phyloP scores from a whole-genome alignment of 2,888 invertebrate genomes.

The Apodemia hepburni region DNA sequence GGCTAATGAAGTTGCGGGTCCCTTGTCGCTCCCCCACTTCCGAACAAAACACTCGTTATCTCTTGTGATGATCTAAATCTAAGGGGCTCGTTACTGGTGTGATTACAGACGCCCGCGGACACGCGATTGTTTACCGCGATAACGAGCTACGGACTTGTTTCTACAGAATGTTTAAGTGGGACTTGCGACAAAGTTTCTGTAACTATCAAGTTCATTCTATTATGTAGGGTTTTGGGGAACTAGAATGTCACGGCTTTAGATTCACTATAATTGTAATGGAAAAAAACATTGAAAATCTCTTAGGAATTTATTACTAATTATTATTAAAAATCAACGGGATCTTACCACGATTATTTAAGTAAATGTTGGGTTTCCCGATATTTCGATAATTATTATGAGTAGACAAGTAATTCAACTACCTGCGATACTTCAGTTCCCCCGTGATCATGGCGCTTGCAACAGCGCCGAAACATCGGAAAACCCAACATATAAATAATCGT shows the following conservation, averaged over 20 bases:
- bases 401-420: too few species aligned
- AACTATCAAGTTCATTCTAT: slow-evolving; percentile 15
- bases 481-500: too few species aligned
- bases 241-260: background rate
- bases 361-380: too few species aligned
- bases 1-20: slow-evolving; percentile 56
- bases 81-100: slow-evolving; percentile 45
- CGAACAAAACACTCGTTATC: slow-evolving; percentile 57
- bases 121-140: slow-evolving; percentile 57
- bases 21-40: slow-evolving; percentile 35
- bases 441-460: too few species aligned
- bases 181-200: slow-evolving; percentile 25
- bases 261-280: too few species aligned
- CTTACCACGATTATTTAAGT: too few species aligned
- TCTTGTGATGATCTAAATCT: slow-evolving; percentile 59
- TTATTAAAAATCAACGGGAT: too few species aligned
- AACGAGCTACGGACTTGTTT: slow-evolving; percentile 37
- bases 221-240: background rate
- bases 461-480: too few species aligned
- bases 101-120: slow-evolving; percentile 59
- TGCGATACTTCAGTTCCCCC: too few species aligned
- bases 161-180: slow-evolving; percentile 39
- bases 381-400: too few species aligned
- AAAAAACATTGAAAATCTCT: too few species aligned
- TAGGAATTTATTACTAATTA: too few species aligned